These are phyloP conservation scores for Frankliniella fusca DNA, from an alignment of 2,888 invertebrate species.

Conservation along the genomic window DNA sequence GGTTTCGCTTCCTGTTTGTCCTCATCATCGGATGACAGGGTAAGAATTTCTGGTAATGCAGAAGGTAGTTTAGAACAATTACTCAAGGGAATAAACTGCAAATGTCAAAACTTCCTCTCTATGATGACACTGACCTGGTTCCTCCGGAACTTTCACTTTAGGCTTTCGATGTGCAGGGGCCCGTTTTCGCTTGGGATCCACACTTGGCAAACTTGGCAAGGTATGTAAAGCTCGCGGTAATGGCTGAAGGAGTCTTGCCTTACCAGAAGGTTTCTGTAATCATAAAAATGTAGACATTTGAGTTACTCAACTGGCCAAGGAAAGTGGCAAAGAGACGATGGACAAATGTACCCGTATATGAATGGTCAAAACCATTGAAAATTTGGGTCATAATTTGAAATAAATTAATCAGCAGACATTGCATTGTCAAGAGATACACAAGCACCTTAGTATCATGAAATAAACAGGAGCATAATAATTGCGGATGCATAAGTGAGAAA, in stretches of 20 bases:
- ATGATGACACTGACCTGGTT: conserved; percentile 44
- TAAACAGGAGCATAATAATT: not conserved
- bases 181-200: conserved; percentile 24
- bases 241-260: not conserved
- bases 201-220: not conserved
- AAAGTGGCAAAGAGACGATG: too few relatives aligned
- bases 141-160: conserved; percentile 40
- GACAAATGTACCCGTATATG: too few relatives aligned
- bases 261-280: conserved; percentile 26
- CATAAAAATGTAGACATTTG: not conserved
- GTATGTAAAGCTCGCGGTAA: not conserved
- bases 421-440: not conserved
- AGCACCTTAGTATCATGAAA: not conserved
- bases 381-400: too few relatives aligned
- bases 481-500: not conserved
- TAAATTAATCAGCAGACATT: not conserved
- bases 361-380: too few relatives aligned
- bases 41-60: conserved; percentile 45
- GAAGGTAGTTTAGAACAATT: conserved; percentile 1
- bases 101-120: not conserved
- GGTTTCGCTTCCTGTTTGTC: conserved; percentile 39
- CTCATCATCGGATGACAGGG: conserved; percentile 50
- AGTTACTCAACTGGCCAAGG: not conserved
- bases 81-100: not conserved
- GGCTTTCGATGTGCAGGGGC: conserved; percentile 10